Conservation (phyloP, 2,797 vertebrate genomes). For the Cyclopterus lumpus region DNA sequence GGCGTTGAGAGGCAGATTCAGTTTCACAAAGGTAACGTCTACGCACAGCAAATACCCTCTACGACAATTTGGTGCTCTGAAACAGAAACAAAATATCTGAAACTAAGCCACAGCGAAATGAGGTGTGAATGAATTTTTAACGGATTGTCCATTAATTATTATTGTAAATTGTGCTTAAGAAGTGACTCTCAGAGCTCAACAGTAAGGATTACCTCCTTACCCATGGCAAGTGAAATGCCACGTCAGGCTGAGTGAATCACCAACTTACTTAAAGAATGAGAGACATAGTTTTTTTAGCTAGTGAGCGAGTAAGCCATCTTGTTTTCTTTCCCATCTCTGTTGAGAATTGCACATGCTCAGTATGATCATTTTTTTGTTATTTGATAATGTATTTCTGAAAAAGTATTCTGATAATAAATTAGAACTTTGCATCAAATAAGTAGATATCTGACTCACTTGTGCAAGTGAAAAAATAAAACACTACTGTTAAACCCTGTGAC, state of each 20-base stretch:
- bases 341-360: too few relatives aligned
- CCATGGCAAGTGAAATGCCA: neutral
- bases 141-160: neutral
- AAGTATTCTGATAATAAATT: neutral
- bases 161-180: neutral
- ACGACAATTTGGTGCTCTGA: neutral
- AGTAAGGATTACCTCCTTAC: neutral
- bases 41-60: neutral
- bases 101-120: neutral
- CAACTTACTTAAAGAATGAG: neutral
- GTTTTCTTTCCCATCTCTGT: neutral
- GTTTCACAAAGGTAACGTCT: slow-evolving; percentile 35
- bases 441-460: neutral
- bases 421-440: neutral
- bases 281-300: neutral
- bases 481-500: neutral
- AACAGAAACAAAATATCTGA: neutral
- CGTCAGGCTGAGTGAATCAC: neutral
- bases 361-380: too few relatives aligned
- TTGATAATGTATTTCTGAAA: neutral
- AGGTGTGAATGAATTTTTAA: neutral
- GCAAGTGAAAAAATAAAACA: neutral
- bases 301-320: neutral
- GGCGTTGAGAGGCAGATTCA: slow-evolving; percentile 30
- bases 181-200: neutral